Evolutionary conservation across 2,113 vertebrate species (phyloP), one percentile per base, ranked within the genome.

Genomic region (Pitta sordida): DNA sequence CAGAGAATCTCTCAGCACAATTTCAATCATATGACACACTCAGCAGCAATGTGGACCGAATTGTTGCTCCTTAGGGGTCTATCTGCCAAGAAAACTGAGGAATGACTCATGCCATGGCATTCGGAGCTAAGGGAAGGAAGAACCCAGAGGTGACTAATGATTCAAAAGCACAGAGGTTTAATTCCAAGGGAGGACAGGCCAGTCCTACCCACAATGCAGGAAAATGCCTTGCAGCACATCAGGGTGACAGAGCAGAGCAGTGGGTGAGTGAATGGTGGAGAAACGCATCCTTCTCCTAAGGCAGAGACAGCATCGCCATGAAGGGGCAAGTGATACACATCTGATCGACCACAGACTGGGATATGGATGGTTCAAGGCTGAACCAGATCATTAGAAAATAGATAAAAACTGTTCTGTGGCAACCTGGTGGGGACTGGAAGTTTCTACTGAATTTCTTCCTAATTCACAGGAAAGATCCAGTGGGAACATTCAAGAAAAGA

Each of bases 11-110:
- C 83, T 95, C 85, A 70, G 39, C 79, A 62, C 68, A 34, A 20
- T 93, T 94, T 93, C 85, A 83, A 70, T 91, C 90, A 78, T 71
- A 81, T 58, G 89, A 93, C 84, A 90, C 48, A 24, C 24, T 78
- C 6, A 0, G 48, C 71, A 96, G 78, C 49, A 78, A 87, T 26
- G 78, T 20, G 6, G 55, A 64, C 64, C 75, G 71, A 93, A 78
- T 43, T 83, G 85, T 78, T 94, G 83, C 60, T 94, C 90, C 78
- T 93, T 79, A n/a, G 90, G 88, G 68, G n/a, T 83, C 93, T 70
- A 55, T 67, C 79, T 96, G 94, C 82, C 96, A 93, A 90, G 88
- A 91, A 88, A 75, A 81, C 44, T 44, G 48, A 69, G 69, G 52
- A 87, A 90, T 95, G 76, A 94, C 79, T 91, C 90, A 93, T 26